Evolutionary conservation across 2,797 vertebrate genomes (phyloP).

Genomic region (Fistularia commersonii): DNA sequence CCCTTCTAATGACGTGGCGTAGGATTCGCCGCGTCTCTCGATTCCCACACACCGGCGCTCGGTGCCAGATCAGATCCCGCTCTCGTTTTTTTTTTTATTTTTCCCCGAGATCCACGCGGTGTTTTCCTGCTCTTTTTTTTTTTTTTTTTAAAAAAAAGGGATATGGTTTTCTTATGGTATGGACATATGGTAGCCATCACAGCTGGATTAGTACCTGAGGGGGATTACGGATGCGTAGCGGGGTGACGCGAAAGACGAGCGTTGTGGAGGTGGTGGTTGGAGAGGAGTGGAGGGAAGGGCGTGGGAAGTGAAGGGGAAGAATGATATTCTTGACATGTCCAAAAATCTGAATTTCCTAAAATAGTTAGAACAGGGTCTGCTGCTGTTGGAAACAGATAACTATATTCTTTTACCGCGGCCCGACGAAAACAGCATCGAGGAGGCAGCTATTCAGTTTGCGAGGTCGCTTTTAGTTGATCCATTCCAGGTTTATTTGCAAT

Average conservation of each 20-base stretch:
- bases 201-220: slow-evolving; percentile 30
- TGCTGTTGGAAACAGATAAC: slow-evolving; percentile 24
- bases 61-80: slow-evolving; percentile 62
- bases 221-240: slow-evolving; percentile 40
- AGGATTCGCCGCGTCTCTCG: slow-evolving; percentile 40
- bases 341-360: slow-evolving; percentile 36
- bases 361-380: slow-evolving; percentile 30
- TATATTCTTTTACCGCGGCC: neutral
- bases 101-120: slow-evolving; percentile 52
- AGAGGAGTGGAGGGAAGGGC: slow-evolving; percentile 12
- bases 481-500: no score
- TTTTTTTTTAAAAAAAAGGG: slow-evolving; percentile 46
- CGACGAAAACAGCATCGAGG: neutral
- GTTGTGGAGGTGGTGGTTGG: neutral
- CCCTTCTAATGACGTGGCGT: slow-evolving; percentile 64
- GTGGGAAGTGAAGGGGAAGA: slow-evolving; percentile 7
- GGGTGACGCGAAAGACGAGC: slow-evolving; percentile 28
- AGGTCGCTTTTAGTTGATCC: no score
- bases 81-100: slow-evolving; percentile 67
- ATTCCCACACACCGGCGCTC: slow-evolving; percentile 62
- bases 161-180: slow-evolving; percentile 70
- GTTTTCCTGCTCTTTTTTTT: slow-evolving; percentile 58
- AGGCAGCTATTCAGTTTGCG: no score
- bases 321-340: slow-evolving; percentile 11
- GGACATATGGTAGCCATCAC: slow-evolving; percentile 72